Conservation (phyloP, 2,888 invertebrate species). For the Neoaliturus tenellus region DNA sequence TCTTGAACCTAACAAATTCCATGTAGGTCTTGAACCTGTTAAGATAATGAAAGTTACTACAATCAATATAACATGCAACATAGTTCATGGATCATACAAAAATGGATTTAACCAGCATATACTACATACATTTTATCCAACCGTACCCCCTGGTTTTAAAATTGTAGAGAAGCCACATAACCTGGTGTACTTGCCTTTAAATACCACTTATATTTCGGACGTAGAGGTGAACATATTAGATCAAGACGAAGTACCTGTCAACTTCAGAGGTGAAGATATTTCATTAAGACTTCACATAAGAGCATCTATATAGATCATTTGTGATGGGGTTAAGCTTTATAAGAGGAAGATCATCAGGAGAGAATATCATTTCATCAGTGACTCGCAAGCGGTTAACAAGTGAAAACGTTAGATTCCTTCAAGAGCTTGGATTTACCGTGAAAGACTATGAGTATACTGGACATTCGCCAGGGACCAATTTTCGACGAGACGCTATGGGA, state of each 20-base stretch:
- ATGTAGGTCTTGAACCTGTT: neutral
- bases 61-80: conserved; percentile 41
- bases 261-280: conserved; percentile 36
- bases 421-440: conserved; percentile 25
- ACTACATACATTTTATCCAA: conserved; percentile 13
- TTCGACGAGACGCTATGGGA: conserved; percentile 58
- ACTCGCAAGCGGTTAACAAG: conserved; percentile 32
- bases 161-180: conserved; percentile 36
- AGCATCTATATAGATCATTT: neutral
- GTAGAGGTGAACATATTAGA: conserved; percentile 32
- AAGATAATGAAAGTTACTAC: conserved; percentile 23
- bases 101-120: conserved; percentile 24
- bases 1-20: neutral
- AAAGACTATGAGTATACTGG: conserved; percentile 46
- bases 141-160: conserved; percentile 32
- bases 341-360: too few relatives aligned
- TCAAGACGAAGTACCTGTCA: conserved; percentile 6
- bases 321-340: too few relatives aligned
- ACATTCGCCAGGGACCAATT: conserved; percentile 38
- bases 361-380: too few relatives aligned
- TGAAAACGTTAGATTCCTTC: conserved; percentile 17
- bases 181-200: conserved; percentile 27
- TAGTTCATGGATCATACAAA: conserved; percentile 29
- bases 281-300: conserved; percentile 1
- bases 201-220: conserved; percentile 18